phyloP scores from a whole-genome alignment of 2,888 invertebrate species.

The Drosophila fungiperda region DNA sequence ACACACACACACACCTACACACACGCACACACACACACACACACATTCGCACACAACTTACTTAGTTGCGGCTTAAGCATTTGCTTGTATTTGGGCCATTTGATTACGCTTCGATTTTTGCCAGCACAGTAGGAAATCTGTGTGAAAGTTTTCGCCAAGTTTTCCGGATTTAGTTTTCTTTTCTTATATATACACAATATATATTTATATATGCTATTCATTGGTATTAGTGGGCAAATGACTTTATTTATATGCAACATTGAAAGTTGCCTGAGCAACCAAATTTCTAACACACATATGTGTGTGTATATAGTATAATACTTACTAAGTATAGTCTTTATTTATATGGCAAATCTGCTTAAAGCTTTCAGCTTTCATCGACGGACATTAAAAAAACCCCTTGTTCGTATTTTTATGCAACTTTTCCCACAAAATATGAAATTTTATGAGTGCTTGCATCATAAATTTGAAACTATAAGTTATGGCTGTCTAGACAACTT shows the following conservation, averaged over 20 bases:
- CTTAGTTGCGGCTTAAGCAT: slow-evolving; percentile 67
- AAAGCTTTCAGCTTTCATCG: slow-evolving; percentile 3
- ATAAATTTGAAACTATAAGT: slow-evolving; percentile 30
- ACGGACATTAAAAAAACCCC: slow-evolving; percentile 5
- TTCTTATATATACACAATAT: not conserved
- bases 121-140: slow-evolving; percentile 42
- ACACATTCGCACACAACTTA: slow-evolving; percentile 24
- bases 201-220: slow-evolving; percentile 8
- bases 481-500: slow-evolving; percentile 52
- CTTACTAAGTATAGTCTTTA: slow-evolving; percentile 7
- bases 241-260: slow-evolving; percentile 73
- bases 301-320: not conserved
- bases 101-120: slow-evolving; percentile 79
- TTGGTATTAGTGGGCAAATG: slow-evolving; percentile 64
- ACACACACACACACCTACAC: slow-evolving; percentile 21
- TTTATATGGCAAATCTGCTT: slow-evolving; percentile 33
- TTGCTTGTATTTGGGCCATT: slow-evolving; percentile 74
- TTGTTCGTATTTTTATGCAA: slow-evolving; percentile 27
- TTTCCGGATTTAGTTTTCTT: slow-evolving; percentile 47
- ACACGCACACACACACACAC: slow-evolving; percentile 8
- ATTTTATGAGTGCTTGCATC: slow-evolving; percentile 9
- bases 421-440: slow-evolving; percentile 19
- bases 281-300: slow-evolving; percentile 17
- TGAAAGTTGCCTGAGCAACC: slow-evolving; percentile 65
- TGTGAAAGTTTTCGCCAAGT: slow-evolving; percentile 59